These are phyloP conservation scores for Brachionus plicatilis DNA, from an alignment of 1,140 invertebrate genomes.

Conservation along the genomic window DNA sequence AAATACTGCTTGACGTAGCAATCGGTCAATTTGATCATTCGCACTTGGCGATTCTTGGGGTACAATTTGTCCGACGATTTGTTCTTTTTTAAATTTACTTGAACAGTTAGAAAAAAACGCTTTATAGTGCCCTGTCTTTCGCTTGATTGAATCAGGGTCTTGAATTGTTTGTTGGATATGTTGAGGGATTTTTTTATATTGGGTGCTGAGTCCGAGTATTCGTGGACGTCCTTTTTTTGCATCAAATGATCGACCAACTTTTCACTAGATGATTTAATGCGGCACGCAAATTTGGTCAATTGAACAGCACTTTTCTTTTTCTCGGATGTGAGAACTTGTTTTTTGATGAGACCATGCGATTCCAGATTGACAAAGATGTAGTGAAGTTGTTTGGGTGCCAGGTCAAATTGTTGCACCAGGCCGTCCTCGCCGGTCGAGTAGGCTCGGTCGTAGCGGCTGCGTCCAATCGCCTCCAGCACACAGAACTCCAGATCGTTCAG, in stretches of 20 bases:
- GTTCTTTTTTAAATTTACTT: slow-evolving; percentile 18
- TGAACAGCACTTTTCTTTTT: slow-evolving; percentile 22
- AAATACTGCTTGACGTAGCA: background rate
- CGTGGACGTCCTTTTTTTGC: background rate
- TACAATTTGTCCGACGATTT: background rate
- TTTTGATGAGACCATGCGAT: background rate
- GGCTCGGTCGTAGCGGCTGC: background rate
- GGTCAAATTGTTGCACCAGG: slow-evolving; percentile 1
- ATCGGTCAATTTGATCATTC: slow-evolving; percentile 24
- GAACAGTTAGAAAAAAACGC: background rate
- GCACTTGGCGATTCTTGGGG: background rate
- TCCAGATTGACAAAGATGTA: slow-evolving; percentile 24
- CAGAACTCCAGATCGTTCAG: slow-evolving; percentile 21
- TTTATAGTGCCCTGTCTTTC: slow-evolving; percentile 16
- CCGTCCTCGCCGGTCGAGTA: slow-evolving; percentile 10
- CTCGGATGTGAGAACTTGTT: slow-evolving; percentile 28
- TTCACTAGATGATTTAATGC: background rate
- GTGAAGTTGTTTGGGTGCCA: slow-evolving; percentile 27
- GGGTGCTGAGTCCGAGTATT: background rate
- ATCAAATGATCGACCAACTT: background rate
- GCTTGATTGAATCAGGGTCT: background rate
- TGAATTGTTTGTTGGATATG: slow-evolving; percentile 18
- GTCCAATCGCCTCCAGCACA: slow-evolving; percentile 17
- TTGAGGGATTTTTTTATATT: background rate
- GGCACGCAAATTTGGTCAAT: background rate